phyloP scores from a whole-genome alignment of 2,797 vertebrate species.

The Bovichtus diacanthus region DNA sequence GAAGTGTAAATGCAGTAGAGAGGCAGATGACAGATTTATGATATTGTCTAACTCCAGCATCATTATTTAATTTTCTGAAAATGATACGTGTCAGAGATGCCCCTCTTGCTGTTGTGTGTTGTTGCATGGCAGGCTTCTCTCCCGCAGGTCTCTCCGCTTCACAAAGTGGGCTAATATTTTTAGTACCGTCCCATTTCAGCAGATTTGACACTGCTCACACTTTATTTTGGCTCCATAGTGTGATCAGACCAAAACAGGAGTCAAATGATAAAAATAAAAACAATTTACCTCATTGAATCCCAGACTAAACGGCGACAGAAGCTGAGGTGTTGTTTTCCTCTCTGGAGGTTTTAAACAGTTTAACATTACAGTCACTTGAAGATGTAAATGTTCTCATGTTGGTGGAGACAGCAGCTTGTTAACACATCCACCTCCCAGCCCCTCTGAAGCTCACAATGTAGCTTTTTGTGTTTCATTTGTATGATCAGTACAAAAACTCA shows the following conservation, averaged over 20 bases:
- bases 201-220: constrained; percentile 68
- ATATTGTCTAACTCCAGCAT: background rate
- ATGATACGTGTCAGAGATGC: background rate
- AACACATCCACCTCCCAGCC: background rate
- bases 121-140: constrained; percentile 31
- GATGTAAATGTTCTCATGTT: background rate
- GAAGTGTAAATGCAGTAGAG: background rate
- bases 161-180: constrained; percentile 86
- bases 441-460: background rate
- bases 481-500: background rate
- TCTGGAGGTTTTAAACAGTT: constrained; percentile 7
- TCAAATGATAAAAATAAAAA: constrained; percentile 13
- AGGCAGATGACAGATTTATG: background rate
- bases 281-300: background rate
- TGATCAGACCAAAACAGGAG: constrained; percentile 41
- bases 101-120: constrained; percentile 12
- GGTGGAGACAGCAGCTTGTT: background rate
- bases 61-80: background rate
- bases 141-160: constrained; percentile 54
- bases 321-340: background rate
- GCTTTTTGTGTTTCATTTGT: background rate
- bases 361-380: background rate
- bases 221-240: constrained; percentile 58
- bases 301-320: background rate
- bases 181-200: constrained; percentile 81